Base-by-base conservation (phyloP, 23 tunicate species). In the Aplidium turbinatum region DNA sequence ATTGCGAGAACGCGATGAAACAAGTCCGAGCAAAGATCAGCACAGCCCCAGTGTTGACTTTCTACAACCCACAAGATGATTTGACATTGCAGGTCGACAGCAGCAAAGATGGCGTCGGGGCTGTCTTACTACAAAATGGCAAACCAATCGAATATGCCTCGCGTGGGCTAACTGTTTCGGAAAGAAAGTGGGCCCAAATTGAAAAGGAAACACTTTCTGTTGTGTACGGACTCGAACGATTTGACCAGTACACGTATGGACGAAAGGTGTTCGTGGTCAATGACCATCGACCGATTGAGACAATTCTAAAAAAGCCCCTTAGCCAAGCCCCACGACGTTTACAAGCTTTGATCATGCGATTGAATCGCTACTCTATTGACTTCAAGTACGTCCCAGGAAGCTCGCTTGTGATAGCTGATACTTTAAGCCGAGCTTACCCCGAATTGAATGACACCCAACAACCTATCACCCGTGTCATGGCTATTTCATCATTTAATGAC, bases 71-170 rank as follows among this genome's bases (percentile, higher is more conserved):
- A 7, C 18, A 70, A n/a, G 7, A 6, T 3, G 50, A 35, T 7
- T 50, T 65, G 18, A 7, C 26, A 38, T 20, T 31, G 23, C 72
- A 65, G 38, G 72, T 65, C 5, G 72, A 65, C 72, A 65, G 72
- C 27, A 7, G 26, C 21, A 26, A 65, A 65, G 72, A 65, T 38
- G 76, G 67, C 19, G 5, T 56, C 4, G 79, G 66, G 19, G 79
- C 67, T 30, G 79, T 33, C 7, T 30, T 73, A 31, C 26, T 73
- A 28, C 79, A 73, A 35, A 9, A 73, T 30, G 79, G 33, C 47
- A 6, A n/a, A 4, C 79, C 79, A 9, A 56, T 73, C 24, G 79
- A 73, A 47, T 73, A 73, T 31, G 47, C 79, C 9, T 73, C 67
- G 3, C 9, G 48, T 4, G 66, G 67, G 6, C 50, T 56, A 4